phyloP scores from a whole-genome alignment of 2,888 invertebrate species.

The Nemotelus pantherinus region DNA sequence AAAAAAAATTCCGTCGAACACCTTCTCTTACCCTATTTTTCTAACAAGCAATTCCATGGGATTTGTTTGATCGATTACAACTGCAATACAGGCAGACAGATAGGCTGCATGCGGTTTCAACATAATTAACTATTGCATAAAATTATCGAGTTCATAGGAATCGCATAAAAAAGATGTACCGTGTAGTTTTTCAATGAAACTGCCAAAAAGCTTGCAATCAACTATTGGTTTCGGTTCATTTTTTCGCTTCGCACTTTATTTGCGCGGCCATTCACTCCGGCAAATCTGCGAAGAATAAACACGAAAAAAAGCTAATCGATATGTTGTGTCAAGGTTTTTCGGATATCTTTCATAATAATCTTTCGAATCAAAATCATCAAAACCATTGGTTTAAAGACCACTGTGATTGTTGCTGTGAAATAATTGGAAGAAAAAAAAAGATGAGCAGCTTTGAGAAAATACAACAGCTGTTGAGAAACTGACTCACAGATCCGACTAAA shows the following conservation, averaged over 20 bases:
- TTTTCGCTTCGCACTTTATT: too few species aligned
- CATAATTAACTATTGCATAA: background rate
- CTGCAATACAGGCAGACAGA: too few species aligned
- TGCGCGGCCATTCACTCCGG: slow-evolving; percentile 23
- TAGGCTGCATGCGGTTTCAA: too few species aligned
- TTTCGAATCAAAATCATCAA: slow-evolving; percentile 8
- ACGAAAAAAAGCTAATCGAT: background rate
- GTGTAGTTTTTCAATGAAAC: background rate
- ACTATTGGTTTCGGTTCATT: background rate
- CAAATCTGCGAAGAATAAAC: background rate
- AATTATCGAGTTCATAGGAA: background rate
- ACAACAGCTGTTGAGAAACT: too few species aligned
- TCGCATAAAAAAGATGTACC: background rate
- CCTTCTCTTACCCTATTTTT: too few species aligned
- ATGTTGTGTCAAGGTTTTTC: slow-evolving; percentile 24
- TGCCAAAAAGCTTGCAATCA: background rate
- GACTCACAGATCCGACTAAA: too few species aligned
- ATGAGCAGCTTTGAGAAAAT: too few species aligned
- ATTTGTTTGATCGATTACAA: too few species aligned
- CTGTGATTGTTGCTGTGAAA: too few species aligned
- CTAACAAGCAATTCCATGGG: too few species aligned
- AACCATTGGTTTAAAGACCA: background rate
- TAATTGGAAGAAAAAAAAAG: too few species aligned
- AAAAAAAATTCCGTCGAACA: too few species aligned
- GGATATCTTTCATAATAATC: slow-evolving; percentile 5